Base-by-base conservation (phyloP, 1,140 invertebrate genomes). In the Microvelia longipes region DNA sequence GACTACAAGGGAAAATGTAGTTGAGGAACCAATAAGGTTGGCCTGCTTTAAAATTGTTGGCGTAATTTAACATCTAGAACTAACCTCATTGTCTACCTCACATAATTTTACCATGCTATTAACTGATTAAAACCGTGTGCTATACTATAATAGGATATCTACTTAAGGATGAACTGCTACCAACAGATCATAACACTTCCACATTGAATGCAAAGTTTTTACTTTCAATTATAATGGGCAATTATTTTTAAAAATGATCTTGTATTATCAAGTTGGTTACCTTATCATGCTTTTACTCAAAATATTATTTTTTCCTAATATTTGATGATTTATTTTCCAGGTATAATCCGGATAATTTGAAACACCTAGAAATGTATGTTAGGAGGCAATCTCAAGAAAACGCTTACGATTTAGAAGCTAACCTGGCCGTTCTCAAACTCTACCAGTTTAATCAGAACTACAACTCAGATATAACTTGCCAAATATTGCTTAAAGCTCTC, bases 341-440 rank as follows among this genome's bases (percentile, higher is more conserved):
- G 72, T 98, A 98, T 79, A 98, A 98, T 81, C 94, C 95, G 65
- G 91, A 94, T 69, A 96, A 97, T 82, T 81, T 98, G 24, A 83
- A 86, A 68, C 91, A 89, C 19, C 81, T 98, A 69, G 93, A 98
- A 79, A 84, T 89, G 72, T 98, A 98, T 81, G 92, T 98, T 5
- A 90, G 94, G 77, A 87, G 94, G 75, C 95, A 98, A 79, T 90
- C 91, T 0, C 85, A 86, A 72, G 94, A 97, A 78, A 97, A 98
- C 80, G 87, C 89, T 1, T 98, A 98, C 76, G 95, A 98, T 79
- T 82, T 98, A 74, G 96, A 98, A 81, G 95, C 95, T 0, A 98
- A 98, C 79, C 82, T 98, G 65, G 94, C 94, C 35, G 90, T 98
- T 25, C 80, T 92, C 5, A 92, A 93, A 78, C 80, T 93, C 28